Evolutionary conservation across 2,113 vertebrate species (phyloP), one percentile per base, ranked within the genome.

Genomic region (Carassius auratus): DNA sequence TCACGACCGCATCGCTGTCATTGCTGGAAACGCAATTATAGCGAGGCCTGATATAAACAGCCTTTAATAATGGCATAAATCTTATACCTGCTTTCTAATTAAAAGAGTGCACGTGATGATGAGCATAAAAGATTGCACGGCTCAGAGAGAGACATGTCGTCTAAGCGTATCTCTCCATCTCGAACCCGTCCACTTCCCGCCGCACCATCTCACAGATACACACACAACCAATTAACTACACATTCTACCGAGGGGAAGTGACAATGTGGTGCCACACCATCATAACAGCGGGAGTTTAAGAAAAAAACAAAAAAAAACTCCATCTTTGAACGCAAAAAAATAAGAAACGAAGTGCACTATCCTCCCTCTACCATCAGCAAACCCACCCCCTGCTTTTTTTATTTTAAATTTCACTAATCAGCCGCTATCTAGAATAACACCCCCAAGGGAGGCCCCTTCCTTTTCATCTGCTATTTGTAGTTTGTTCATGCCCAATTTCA

Each of bases 401-500:
- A 91, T 92, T 92, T 83, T 48, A 86, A 92, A 91, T 93, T 91
- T 91, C 92, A 93, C 91, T 95, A 92, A 95, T 94, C 94, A 93
- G 93, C 93, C 92, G 90, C 92, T 92, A 94, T 94, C 93, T 91
- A 91, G 92, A 91, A 93, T 90, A 91, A 90, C 90, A 92, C 93
- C 93, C 94, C 93, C 89, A 90, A 93, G 95, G 94, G 95, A 93
- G 93, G 87, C 91, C 93, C 81, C 91, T 95, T 93, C 92, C 94
- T 95, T 94, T 95, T 95, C 94, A 95, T 95, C 94, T 95, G 94
- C 94, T 95, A 97, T 98, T 98, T 98, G 97, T 97, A 97, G 94
- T 95, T 94, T 95, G 95, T 95, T 95, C 95, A 95, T 97, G 97
- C 96, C 97, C 97, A 97, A 95, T 98, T 98, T 97, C 97, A 98